Base-by-base conservation (phyloP, 1,140 invertebrate species). In the Papilio helenus region DNA sequence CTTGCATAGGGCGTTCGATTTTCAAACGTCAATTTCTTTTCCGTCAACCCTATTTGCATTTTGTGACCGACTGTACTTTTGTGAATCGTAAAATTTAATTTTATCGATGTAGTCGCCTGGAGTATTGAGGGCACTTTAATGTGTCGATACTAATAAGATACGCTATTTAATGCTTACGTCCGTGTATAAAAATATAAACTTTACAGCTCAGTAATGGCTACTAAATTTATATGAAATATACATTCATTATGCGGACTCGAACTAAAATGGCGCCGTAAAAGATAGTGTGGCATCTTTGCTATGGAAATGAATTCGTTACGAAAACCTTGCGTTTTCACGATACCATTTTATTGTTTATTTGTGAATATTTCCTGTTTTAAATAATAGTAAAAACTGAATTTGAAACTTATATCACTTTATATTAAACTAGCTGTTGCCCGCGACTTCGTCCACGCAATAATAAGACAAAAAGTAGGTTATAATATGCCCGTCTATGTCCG, bases 1-100 rank as follows among this genome's bases (percentile, higher is more conserved):
- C 83, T 91, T 90, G 73, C 58, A 74, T 78, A 79, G 23, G 72
- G 71, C 83, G 83, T 88, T 88, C 87, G 89, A 92, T 91, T 90
- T 91, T 88, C 84, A 86, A 90, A 85, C 72, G 72, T 72, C 76
- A 76, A 74, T 72, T 79, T 76, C 68, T 76, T 49, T 79, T 72
- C 61, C 76, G 14, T 44, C 76, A 23, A 42, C 29, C 34, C 26
- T 51, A 76, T 77, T 77, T 77, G 51, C 34, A 77, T 77, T 77
- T 77, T 65, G 51, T 58, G 26, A 18, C 5, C 14, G 55, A 61
- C 76, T 77, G 55, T 77, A 61, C 76, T 74, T 58, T 76, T 51
- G 16, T 58, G 42, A 26, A 8, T 74, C 72, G 44, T 74, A 74
- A 74, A 74, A 74, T 74, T 46, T 14, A 26, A 39, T 74, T 74